Conservation (phyloP, 2,797 vertebrate species). For the Enteromius trimaculatus region DNA sequence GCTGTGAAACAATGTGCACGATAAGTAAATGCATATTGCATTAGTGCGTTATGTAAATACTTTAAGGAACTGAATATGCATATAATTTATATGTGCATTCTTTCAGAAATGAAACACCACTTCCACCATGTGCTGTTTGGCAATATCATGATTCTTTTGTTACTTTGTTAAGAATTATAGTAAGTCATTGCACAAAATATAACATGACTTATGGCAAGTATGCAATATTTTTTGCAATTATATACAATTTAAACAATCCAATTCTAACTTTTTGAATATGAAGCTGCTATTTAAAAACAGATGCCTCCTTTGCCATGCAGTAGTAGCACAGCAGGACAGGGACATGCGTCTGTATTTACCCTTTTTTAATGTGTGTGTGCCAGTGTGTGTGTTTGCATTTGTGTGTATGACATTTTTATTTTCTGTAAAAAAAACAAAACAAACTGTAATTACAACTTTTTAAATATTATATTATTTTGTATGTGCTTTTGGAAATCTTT, state of each 20-base stretch:
- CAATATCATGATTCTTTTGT: neutral
- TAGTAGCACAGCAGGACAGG: neutral
- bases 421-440: no score
- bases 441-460: no score
- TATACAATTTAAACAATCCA: neutral
- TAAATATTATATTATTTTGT: no score
- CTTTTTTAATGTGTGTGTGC: no score
- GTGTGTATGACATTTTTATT: no score
- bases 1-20: neutral
- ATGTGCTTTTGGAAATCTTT: no score
- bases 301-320: neutral
- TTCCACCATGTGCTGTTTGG: neutral
- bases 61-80: neutral
- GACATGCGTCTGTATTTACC: neutral
- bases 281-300: neutral
- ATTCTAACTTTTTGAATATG: neutral
- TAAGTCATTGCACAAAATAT: neutral
- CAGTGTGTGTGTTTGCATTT: no score
- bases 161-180: neutral
- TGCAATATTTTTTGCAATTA: no score
- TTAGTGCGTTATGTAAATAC: neutral
- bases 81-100: neutral
- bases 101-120: neutral
- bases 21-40: neutral
- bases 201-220: neutral